Evolutionary conservation across 2,113 vertebrate species (phyloP).

Genomic region (Sapayoa aenigma): DNA sequence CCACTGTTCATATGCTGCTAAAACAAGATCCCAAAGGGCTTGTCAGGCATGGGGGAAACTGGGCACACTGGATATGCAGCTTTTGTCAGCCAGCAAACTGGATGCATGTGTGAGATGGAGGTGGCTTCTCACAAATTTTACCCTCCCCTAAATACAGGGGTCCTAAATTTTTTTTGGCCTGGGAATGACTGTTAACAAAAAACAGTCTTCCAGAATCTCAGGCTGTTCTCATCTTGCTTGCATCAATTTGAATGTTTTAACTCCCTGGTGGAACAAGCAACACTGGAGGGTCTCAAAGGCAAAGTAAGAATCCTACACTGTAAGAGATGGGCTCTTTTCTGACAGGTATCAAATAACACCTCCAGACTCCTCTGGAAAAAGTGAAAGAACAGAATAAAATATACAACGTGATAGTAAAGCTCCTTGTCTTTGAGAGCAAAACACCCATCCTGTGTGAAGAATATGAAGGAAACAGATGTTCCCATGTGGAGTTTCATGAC

Average conservation of each 20-base stretch:
- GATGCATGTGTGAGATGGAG: neutral
- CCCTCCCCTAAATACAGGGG: neutral
- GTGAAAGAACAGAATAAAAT: conserved; percentile 3
- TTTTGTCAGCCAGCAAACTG: conserved; percentile 23
- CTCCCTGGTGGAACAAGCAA: neutral
- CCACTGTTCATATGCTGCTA: neutral
- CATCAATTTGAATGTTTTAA: neutral
- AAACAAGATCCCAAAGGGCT: conserved; percentile 21
- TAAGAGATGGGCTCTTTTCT: conserved; percentile 14
- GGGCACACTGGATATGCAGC: neutral
- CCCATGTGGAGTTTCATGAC: neutral
- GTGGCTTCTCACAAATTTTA: neutral
- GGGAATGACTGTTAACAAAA: neutral
- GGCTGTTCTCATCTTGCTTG: conserved; percentile 7
- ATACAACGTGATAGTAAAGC: conserved; percentile 25
- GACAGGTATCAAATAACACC: conserved; percentile 23
- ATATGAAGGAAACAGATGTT: conserved; percentile 45
- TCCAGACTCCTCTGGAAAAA: neutral
- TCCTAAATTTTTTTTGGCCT: neutral
- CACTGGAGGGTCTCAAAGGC: neutral
- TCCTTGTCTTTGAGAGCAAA: conserved; percentile 16
- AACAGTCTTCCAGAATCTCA: neutral
- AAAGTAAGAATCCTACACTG: neutral
- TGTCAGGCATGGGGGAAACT: neutral
- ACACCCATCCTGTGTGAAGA: neutral